Conservation (phyloP, 2,797 vertebrate genomes). For the Phalanger gymnotis region DNA sequence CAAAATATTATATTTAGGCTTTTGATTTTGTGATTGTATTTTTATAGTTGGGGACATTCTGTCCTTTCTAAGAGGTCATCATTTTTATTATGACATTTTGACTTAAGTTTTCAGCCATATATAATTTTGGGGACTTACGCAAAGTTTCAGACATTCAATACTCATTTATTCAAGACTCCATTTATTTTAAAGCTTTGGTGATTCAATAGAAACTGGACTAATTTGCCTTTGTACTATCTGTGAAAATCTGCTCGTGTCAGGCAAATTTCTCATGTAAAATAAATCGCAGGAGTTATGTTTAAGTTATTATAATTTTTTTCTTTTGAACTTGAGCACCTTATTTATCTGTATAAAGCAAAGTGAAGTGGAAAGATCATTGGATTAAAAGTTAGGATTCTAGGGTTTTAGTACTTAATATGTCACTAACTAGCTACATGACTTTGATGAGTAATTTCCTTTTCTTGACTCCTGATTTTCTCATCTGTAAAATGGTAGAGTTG, state of each 20-base stretch:
- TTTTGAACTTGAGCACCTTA: neutral
- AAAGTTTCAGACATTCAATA: neutral
- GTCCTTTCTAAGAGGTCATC: neutral
- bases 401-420: neutral
- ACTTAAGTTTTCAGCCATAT: neutral
- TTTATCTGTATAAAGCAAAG: neutral
- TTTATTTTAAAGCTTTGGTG: neutral
- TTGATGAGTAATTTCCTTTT: neutral
- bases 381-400: neutral
- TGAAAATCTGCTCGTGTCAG: neutral
- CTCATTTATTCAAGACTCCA: neutral
- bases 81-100: neutral
- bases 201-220: neutral
- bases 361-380: neutral
- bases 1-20: slow-evolving; percentile 1
- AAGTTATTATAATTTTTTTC: neutral
- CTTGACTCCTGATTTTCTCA: neutral
- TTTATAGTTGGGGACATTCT: slow-evolving; percentile 23
- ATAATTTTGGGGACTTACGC: neutral
- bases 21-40: neutral
- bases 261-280: neutral
- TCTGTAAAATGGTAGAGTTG: neutral
- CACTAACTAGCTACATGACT: neutral
- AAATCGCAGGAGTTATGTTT: neutral
- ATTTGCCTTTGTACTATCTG: neutral